Conservation (phyloP, 2,113 vertebrate species). For the Aldabrachelys gigantea region DNA sequence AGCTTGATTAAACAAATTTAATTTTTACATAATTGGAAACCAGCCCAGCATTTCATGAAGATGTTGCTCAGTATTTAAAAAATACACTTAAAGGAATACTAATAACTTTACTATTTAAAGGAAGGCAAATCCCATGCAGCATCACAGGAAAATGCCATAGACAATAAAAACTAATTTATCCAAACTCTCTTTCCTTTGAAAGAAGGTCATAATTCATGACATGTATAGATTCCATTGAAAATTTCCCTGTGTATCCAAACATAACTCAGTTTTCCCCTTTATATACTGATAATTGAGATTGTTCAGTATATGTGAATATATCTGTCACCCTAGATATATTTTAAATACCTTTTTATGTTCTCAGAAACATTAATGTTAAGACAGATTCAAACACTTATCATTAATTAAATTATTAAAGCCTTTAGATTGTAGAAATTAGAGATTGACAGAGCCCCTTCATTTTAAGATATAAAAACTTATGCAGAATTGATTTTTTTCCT, state of each 20-base stretch:
- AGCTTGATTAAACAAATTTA: slow-evolving; percentile 71
- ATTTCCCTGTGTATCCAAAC: background rate
- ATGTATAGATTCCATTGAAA: slow-evolving; percentile 40
- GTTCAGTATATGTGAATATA: background rate
- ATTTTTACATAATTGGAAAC: slow-evolving; percentile 68
- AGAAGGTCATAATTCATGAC: slow-evolving; percentile 17
- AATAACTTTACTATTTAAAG: slow-evolving; percentile 33
- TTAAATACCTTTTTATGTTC: background rate
- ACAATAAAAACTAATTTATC: slow-evolving; percentile 47
- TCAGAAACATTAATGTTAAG: background rate
- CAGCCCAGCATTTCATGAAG: slow-evolving; percentile 8
- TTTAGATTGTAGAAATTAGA: slow-evolving; percentile 6
- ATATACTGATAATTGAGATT: slow-evolving; percentile 21
- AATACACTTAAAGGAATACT: slow-evolving; percentile 41
- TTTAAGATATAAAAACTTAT: slow-evolving; percentile 15
- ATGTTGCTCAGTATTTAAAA: slow-evolving; percentile 43
- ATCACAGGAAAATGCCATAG: slow-evolving; percentile 28
- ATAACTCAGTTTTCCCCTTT: slow-evolving; percentile 11
- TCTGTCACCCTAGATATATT: background rate
- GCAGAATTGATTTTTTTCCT: background rate
- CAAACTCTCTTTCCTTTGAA: slow-evolving; percentile 29
- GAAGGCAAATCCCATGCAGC: slow-evolving; percentile 44
- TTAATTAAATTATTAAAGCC: background rate
- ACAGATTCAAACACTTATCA: slow-evolving; percentile 24
- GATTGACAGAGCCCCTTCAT: background rate